These are phyloP conservation scores for Ylistrum balloti DNA, from an alignment of 1,140 invertebrate species.

Conservation along the genomic window DNA sequence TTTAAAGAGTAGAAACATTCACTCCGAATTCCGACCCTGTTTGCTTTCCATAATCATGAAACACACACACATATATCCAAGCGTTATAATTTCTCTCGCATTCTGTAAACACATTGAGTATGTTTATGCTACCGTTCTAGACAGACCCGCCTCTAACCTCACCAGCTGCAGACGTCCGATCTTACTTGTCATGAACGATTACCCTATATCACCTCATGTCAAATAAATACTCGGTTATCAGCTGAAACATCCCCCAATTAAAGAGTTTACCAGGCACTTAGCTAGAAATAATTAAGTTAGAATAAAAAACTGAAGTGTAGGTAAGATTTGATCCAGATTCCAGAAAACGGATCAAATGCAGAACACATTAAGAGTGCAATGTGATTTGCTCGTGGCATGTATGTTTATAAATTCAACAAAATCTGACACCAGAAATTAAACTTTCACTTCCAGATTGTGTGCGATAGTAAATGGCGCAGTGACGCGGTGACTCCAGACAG, in stretches of 20 bases:
- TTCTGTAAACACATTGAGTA: not conserved
- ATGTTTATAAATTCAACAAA: too few relatives aligned
- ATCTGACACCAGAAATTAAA: too few relatives aligned
- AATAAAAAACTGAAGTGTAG: not conserved
- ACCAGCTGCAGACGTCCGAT: not conserved
- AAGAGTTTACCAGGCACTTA: not conserved
- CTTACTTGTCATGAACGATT: not conserved
- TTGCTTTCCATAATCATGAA: not conserved
- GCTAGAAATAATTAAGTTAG: too few relatives aligned
- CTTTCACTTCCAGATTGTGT: too few relatives aligned
- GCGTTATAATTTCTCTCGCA: not conserved
- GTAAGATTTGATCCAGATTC: not conserved
- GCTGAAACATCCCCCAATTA: not conserved
- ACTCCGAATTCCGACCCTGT: not conserved
- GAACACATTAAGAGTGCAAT: too few relatives aligned
- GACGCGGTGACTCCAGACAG: not conserved
- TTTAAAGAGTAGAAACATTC: too few relatives aligned
- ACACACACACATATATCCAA: not conserved
- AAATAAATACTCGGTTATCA: not conserved
- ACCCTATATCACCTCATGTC: conserved; percentile 22
- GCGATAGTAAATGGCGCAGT: too few relatives aligned
- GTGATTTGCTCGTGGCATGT: too few relatives aligned
- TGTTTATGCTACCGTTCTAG: not conserved
- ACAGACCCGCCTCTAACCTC: not conserved
- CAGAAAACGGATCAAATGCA: not conserved